Evolutionary conservation across 1,140 invertebrate genomes (phyloP).

Genomic region (Zeugodacus cucurbitae): DNA sequence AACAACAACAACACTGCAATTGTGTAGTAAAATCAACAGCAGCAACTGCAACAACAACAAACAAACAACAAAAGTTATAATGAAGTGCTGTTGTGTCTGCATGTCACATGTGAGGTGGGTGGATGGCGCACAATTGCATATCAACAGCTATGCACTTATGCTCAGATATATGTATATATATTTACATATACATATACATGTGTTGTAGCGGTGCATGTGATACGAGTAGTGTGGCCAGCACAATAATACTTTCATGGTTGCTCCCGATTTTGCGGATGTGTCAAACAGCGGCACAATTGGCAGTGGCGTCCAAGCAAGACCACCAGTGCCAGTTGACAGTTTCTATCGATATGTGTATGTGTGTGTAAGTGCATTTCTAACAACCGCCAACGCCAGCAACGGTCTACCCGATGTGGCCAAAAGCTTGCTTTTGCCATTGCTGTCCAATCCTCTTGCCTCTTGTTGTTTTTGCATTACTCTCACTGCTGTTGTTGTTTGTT

Average conservation of each 20-base stretch:
- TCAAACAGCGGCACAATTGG: neutral
- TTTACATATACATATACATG: neutral
- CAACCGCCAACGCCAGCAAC: neutral
- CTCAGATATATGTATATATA: neutral
- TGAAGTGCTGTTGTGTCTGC: neutral
- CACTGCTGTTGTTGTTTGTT: neutral
- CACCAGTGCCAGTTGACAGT: neutral
- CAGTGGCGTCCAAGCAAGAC: neutral
- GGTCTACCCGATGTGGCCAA: neutral
- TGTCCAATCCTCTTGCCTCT: neutral
- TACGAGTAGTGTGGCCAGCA: neutral
- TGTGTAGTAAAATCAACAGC: neutral
- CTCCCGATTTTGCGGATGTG: conserved; percentile 20
- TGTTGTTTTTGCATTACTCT: conserved; percentile 9
- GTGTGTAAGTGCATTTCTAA: neutral
- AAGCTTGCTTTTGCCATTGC: neutral
- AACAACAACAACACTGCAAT: neutral
- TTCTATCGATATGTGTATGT: too few relatives aligned
- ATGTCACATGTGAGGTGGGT: neutral
- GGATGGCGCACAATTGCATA: neutral
- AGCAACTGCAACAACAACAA: neutral
- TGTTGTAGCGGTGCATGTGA: neutral
- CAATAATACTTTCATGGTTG: conserved; percentile 19
- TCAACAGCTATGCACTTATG: neutral
- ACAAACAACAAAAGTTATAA: neutral